These are phyloP conservation scores for Caretta caretta DNA, from an alignment of 2,113 vertebrate genomes.

Conservation along the genomic window DNA sequence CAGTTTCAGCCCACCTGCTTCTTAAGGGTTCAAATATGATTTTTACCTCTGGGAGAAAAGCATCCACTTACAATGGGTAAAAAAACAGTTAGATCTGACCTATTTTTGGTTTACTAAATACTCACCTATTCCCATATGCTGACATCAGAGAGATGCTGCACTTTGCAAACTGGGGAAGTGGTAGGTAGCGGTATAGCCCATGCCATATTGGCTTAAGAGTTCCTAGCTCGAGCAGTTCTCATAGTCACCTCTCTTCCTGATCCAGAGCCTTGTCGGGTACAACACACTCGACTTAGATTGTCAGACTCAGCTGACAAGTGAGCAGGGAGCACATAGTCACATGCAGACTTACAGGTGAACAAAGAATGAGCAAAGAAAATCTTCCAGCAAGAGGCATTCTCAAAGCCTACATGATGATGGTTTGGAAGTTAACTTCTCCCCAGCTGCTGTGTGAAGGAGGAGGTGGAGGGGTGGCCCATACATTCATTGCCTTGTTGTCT, in stretches of 20 bases:
- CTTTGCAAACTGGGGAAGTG: neutral
- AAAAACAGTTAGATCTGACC: neutral
- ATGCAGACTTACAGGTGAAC: fast-evolving
- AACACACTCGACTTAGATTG: fast-evolving
- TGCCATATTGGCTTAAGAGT: neutral
- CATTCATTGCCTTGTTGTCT: neutral
- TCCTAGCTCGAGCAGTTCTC: fast-evolving
- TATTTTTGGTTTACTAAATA: neutral
- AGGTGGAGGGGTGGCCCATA: neutral
- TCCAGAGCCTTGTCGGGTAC: fast-evolving
- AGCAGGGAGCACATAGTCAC: fast-evolving
- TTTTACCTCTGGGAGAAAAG: constrained; percentile 2
- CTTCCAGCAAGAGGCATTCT: neutral
- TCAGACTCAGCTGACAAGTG: fast-evolving
- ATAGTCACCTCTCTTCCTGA: fast-evolving
- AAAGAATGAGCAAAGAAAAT: neutral
- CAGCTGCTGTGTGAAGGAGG: neutral
- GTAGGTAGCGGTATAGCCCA: fast-evolving
- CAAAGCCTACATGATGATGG: neutral
- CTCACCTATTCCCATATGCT: constrained; percentile 11
- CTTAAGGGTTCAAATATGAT: neutral
- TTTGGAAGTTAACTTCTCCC: neutral
- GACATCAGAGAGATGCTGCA: neutral
- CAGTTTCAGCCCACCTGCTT: constrained; percentile 37
- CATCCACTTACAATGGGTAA: neutral